These are phyloP conservation scores for Coelogynopora nodosa DNA, from an alignment of 2,888 invertebrate species.

Conservation along the genomic window DNA sequence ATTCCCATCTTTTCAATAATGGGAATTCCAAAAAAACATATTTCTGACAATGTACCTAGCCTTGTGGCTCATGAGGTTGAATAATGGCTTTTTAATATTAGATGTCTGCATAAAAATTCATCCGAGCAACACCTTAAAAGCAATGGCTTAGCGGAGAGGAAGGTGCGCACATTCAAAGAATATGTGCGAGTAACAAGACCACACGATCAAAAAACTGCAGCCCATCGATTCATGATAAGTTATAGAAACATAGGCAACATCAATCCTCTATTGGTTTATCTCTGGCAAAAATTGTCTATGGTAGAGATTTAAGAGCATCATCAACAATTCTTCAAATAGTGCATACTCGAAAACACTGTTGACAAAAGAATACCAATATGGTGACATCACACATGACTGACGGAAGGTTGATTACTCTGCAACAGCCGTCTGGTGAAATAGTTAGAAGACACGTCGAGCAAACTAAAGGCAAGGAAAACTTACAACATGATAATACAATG, in stretches of 20 bases:
- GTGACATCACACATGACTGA: background rate
- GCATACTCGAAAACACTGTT: background rate
- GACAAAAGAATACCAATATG: slow-evolving; percentile 15
- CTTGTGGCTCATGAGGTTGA: background rate
- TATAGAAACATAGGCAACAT: slow-evolving; percentile 11
- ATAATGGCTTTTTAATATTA: slow-evolving; percentile 18
- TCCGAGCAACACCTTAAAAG: background rate
- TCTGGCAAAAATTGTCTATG: background rate
- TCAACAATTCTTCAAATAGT: slow-evolving; percentile 28
- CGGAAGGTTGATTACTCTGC: background rate
- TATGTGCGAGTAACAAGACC: background rate
- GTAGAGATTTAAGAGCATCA: background rate
- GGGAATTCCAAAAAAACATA: background rate
- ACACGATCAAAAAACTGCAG: background rate
- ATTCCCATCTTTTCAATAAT: background rate
- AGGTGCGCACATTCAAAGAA: slow-evolving; percentile 35
- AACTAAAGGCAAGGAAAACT: slow-evolving; percentile 1
- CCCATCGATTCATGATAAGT: slow-evolving; percentile 1
- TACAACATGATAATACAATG: background rate
- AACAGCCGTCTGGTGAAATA: slow-evolving; percentile 1
- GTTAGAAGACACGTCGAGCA: slow-evolving; percentile 24
- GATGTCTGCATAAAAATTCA: slow-evolving; percentile 33
- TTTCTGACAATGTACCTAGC: background rate
- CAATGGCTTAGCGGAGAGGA: slow-evolving; percentile 26
- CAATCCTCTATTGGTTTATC: slow-evolving; percentile 4